Base-by-base conservation (phyloP, 1,140 invertebrate species). In the Drosophila leontia region DNA sequence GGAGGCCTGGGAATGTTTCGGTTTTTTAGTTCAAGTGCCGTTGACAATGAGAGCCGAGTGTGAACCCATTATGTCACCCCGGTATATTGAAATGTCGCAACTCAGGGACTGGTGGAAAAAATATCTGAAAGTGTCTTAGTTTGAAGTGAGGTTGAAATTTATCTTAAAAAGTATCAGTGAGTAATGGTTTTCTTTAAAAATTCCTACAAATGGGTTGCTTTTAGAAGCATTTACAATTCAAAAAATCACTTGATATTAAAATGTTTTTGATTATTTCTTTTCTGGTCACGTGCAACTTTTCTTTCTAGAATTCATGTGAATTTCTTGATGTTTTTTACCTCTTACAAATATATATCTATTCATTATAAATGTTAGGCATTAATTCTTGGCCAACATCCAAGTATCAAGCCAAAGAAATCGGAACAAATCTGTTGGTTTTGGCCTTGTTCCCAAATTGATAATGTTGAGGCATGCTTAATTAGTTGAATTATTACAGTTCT, bases 391-490 rank as follows among this genome's bases (percentile, higher is more conserved):
- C 35, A 19, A 42, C 29, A 34, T 7, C 70, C 70, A 74, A 74
- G 44, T 50, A 47, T 57, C 50, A 69, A 57, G 37, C 19, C 9
- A 29, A 39, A n/a, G 35, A 23, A 57, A 48, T 55, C 63, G 34
- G 64, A 50, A 50, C 51, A 69, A 69, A 72, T 72, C 67, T 50
- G 32, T 60, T 37, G 26, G 45, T 51, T 34, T 12, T 72, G 68
- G 70, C 70, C 70, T 74, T 60, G 70, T 50, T 72, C 67, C 39
- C 67, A 72, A 72, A 72, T 74, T 72, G 68, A 51, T 74, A 11
- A 37, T 51, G 44, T 72, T 74, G n/a, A 7, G 69, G 45, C 45
- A 51, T 32, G 70, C 68, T 42, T 72, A 74, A 74, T 74, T 72
- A 29, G 55, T 72, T 60, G n/a, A 37, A 71, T 71, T 59, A 72